Percentiles rank a stretch among this genome's conserved stretches.
These are phyloP conservation scores for Hecatera dysodea DNA, from an alignment of 2,888 invertebrate species.

Conservation along the genomic window DNA sequence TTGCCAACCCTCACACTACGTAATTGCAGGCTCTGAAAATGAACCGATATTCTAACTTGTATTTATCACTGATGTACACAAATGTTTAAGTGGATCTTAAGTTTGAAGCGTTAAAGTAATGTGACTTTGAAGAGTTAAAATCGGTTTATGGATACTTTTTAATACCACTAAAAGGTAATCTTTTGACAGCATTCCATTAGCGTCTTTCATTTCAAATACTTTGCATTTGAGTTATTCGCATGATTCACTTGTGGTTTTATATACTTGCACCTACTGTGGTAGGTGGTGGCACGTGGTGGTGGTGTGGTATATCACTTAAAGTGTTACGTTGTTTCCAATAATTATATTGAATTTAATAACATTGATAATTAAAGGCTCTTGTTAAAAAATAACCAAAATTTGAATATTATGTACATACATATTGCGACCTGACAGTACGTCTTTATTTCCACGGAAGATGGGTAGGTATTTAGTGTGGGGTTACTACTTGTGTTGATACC, in stretches of 20 bases:
- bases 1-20: constrained; percentile 61
- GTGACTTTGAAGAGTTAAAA: constrained; percentile 49
- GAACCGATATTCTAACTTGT: constrained; percentile 57
- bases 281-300: too few species aligned
- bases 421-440: too few species aligned
- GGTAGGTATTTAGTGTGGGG: too few species aligned
- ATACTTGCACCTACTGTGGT: too few species aligned
- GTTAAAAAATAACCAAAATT: background rate
- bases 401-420: too few species aligned
- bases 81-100: constrained; percentile 50
- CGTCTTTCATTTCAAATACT: constrained; percentile 21
- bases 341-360: too few species aligned
- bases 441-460: too few species aligned
- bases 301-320: too few species aligned
- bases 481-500: too few species aligned
- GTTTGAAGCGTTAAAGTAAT: constrained; percentile 42
- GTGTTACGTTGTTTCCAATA: background rate
- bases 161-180: constrained; percentile 37
- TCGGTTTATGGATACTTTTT: constrained; percentile 23
- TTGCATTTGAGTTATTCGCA: background rate
- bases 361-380: too few species aligned
- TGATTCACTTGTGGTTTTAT: background rate
- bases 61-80: constrained; percentile 58
- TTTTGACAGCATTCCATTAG: constrained; percentile 41
- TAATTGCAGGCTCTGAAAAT: constrained; percentile 66